A percentile compares a stretch with the other conserved stretches of the same genome.
Conservation (phyloP, 2,888 invertebrate genomes). For the Zhengitettix transpicula region DNA sequence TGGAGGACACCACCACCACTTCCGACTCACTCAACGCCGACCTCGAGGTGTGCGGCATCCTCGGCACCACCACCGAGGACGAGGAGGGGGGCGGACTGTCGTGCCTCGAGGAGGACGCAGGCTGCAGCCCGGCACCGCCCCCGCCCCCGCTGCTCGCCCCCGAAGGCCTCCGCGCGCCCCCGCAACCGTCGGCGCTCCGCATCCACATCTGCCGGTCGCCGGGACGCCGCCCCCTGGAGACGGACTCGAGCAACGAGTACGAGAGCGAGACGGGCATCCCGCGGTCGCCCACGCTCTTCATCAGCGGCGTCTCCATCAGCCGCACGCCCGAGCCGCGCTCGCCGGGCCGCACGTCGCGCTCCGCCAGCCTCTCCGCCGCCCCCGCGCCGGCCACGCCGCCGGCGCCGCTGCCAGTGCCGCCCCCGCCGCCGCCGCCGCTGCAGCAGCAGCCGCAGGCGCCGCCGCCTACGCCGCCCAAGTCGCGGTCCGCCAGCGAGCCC, state of each 20-base stretch:
- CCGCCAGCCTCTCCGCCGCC: conserved; percentile 6
- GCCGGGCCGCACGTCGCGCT: conserved; percentile 17
- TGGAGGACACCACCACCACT: conserved; percentile 24
- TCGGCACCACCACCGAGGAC: conserved; percentile 17
- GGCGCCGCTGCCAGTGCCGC: background rate
- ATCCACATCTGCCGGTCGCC: conserved; percentile 16
- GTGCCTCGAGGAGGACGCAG: conserved; percentile 5
- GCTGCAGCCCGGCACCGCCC: background rate
- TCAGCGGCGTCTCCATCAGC: conserved; percentile 38
- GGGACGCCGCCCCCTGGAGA: conserved; percentile 21
- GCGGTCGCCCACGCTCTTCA: conserved; percentile 37
- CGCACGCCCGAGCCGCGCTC: conserved; percentile 34
- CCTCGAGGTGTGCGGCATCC: conserved; percentile 31
- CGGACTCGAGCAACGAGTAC: conserved; percentile 34
- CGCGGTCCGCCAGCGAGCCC: conserved; percentile 33
- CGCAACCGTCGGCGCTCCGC: conserved; percentile 2
- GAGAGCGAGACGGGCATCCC: conserved; percentile 40
- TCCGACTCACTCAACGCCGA: conserved; percentile 33
- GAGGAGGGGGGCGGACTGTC: conserved; percentile 2
- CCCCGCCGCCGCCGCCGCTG: background rate
- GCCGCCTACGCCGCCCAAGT: conserved; percentile 20
- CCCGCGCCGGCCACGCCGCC: background rate
- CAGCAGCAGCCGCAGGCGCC: background rate
- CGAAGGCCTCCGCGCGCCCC: background rate
- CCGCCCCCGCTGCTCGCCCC: background rate